Conservation (phyloP, 2,888 invertebrate genomes). For the Drosophila nr. fundita region DNA sequence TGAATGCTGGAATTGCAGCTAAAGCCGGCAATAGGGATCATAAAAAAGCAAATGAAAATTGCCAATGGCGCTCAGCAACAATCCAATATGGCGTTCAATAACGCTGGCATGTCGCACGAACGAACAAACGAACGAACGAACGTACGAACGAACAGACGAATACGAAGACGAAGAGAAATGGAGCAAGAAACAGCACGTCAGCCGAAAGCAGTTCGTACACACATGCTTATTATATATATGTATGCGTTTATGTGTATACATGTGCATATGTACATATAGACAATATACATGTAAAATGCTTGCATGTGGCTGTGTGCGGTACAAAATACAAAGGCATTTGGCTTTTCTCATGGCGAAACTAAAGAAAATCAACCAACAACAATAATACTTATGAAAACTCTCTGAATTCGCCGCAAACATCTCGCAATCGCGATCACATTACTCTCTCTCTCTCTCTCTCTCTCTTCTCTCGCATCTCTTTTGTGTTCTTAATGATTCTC, state of each 20-base stretch:
- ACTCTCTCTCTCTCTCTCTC: conserved; percentile 21
- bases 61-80: conserved; percentile 39
- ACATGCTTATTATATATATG: conserved; percentile 12
- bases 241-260: conserved; percentile 4
- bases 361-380: conserved; percentile 61
- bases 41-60: conserved; percentile 61
- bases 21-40: not conserved
- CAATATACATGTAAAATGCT: conserved; percentile 4
- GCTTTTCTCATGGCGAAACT: conserved; percentile 62
- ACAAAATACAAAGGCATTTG: conserved; percentile 46
- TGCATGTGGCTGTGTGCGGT: conserved; percentile 10
- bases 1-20: not conserved
- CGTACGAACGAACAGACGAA: conserved; percentile 12
- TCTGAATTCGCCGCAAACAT: conserved; percentile 68
- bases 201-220: conserved; percentile 33
- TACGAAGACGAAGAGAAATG: conserved; percentile 35
- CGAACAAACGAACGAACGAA: conserved; percentile 6
- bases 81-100: conserved; percentile 66
- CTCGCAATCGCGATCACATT: conserved; percentile 60
- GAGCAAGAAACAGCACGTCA: conserved; percentile 43
- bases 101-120: conserved; percentile 53
- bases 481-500: conserved; percentile 59
- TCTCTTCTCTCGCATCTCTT: conserved; percentile 29
- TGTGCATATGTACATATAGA: conserved; percentile 16
- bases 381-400: conserved; percentile 62